Evolutionary conservation across 2,797 vertebrate species (phyloP).

Genomic region (Mus minutoides): DNA sequence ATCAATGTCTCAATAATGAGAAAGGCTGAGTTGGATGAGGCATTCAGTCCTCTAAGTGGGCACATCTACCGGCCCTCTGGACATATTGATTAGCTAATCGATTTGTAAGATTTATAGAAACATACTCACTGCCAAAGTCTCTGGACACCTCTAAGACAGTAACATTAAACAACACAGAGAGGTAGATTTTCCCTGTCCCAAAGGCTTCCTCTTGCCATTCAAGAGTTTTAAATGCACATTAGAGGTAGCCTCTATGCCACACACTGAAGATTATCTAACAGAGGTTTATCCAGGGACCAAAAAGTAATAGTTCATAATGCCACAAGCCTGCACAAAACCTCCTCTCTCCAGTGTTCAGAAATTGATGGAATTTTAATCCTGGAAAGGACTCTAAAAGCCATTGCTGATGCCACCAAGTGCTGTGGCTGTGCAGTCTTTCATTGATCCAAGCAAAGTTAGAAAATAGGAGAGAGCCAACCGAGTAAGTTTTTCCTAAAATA

Average conservation of each 20-base stretch:
- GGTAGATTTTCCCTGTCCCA: conserved; percentile 44
- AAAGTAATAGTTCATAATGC: conserved; percentile 40
- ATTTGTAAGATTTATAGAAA: conserved; percentile 81
- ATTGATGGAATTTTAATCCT: background rate
- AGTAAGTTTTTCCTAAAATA: conserved; percentile 18
- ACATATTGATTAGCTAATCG: conserved; percentile 73
- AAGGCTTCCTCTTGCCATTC: conserved; percentile 47
- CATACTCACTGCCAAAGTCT: conserved; percentile 73
- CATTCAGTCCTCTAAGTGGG: conserved; percentile 65
- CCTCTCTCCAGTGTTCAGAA: background rate
- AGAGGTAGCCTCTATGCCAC: conserved; percentile 17
- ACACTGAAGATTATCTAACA: conserved; percentile 45
- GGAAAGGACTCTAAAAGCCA: conserved; percentile 17
- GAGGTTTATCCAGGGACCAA: conserved; percentile 22
- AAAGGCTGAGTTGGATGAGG: conserved; percentile 39
- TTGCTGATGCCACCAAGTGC: background rate
- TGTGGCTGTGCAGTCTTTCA: background rate
- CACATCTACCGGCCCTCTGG: conserved; percentile 50
- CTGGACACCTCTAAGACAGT: conserved; percentile 50
- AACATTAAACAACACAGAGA: conserved; percentile 68
- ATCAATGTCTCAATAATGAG: conserved; percentile 65
- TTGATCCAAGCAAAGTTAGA: background rate
- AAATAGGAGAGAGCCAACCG: background rate
- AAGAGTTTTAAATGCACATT: conserved; percentile 59
- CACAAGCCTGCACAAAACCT: background rate